Percentiles rank a stretch among this genome's conserved stretches.
Conservation (phyloP, 2,113 vertebrate genomes). For the Probosciger aterrimus region DNA sequence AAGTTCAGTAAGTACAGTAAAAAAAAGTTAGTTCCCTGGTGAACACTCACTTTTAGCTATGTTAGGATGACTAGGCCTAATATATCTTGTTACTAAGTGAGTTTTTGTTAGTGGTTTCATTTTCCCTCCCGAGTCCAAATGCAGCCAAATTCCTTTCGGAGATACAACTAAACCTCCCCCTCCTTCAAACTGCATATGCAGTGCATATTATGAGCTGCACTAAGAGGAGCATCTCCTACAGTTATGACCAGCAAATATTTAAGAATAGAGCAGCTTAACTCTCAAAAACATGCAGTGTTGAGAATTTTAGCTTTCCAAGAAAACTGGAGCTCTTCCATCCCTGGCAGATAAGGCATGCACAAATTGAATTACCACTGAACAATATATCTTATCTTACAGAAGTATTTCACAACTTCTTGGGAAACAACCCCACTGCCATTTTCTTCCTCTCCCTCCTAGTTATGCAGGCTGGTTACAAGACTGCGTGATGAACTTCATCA, state of each 20-base stretch:
- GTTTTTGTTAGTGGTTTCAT: neutral
- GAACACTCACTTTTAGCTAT: neutral
- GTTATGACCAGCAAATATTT: neutral
- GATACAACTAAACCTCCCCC: neutral
- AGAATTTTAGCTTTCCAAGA: neutral
- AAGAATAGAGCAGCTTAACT: neutral
- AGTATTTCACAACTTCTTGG: neutral
- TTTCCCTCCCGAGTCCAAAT: neutral
- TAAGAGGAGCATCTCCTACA: neutral
- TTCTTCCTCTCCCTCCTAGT: neutral
- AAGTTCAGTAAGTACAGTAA: neutral
- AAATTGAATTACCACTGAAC: neutral
- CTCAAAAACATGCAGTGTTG: neutral
- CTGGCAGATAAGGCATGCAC: neutral
- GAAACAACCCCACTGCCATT: neutral
- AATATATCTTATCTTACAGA: neutral
- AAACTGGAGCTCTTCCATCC: neutral
- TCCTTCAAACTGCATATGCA: neutral
- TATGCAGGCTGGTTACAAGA: neutral
- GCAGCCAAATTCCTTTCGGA: neutral
- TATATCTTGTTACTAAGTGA: neutral
- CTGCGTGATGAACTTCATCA: neutral
- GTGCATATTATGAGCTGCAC: neutral
- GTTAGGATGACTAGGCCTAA: neutral
- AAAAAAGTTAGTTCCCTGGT: neutral